Conservation (phyloP, 2,888 invertebrate species). For the Campoplex nolae region DNA sequence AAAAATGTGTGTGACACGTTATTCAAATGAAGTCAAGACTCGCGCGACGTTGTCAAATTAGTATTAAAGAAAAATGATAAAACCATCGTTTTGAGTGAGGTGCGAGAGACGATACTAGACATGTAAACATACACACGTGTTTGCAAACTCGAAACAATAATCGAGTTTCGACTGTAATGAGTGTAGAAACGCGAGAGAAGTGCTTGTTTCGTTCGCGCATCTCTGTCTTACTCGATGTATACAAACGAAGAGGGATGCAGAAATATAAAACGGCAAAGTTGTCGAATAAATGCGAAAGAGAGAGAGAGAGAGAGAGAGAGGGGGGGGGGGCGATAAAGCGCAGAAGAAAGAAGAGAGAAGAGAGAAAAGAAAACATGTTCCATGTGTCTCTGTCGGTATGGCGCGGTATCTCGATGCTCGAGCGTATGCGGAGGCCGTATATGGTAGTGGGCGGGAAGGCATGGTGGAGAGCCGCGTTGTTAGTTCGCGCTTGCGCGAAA, state of each 20-base stretch:
- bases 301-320: constrained; percentile 42
- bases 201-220: constrained; percentile 8
- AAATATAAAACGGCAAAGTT: constrained; percentile 51
- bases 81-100: neutral
- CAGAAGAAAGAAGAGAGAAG: constrained; percentile 18
- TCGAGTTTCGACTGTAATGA: constrained; percentile 20
- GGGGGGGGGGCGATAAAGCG: constrained; percentile 27
- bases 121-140: neutral
- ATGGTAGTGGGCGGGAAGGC: constrained; percentile 83
- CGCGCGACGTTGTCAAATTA: too few species aligned
- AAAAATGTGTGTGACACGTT: too few species aligned
- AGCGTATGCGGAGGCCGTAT: constrained; percentile 80
- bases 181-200: neutral
- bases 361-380: constrained; percentile 44
- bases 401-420: constrained; percentile 70
- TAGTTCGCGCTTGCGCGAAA: constrained; percentile 40
- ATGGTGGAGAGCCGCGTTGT: constrained; percentile 62
- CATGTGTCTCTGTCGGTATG: constrained; percentile 64
- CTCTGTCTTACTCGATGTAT: neutral
- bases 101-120: neutral
- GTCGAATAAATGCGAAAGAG: constrained; percentile 33
- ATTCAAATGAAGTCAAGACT: too few species aligned
- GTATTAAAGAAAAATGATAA: too few species aligned
- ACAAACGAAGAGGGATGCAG: constrained; percentile 22
- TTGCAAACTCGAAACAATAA: neutral